Percentiles rank a stretch among this genome's conserved stretches.
Evolutionary conservation across 2,888 invertebrate species (phyloP).

Genomic region (Torymus texanus): DNA sequence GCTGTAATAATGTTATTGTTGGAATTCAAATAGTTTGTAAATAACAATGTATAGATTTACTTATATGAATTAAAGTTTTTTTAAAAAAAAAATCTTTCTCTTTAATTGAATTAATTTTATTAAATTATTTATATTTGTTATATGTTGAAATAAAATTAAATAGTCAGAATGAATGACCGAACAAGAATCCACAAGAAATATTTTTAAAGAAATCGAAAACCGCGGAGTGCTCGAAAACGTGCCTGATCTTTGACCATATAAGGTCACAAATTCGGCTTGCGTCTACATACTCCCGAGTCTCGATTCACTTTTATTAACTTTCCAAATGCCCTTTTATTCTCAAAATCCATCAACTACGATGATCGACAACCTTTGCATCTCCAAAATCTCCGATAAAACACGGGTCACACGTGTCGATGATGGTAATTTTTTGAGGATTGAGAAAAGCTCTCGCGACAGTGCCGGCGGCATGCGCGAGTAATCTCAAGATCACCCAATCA

Average conservation of each 20-base stretch:
- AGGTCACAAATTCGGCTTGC: slow-evolving; percentile 47
- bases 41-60: slow-evolving; percentile 44
- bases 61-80: background rate
- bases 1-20: slow-evolving; percentile 16
- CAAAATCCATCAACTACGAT: too few species aligned
- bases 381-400: too few species aligned
- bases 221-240: slow-evolving; percentile 16
- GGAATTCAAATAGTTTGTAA: slow-evolving; percentile 39
- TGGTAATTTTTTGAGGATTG: too few species aligned
- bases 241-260: slow-evolving; percentile 55
- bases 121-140: background rate
- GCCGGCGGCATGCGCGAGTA: too few species aligned
- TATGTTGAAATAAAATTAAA: too few species aligned
- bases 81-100: slow-evolving; percentile 5
- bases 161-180: too few species aligned
- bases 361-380: too few species aligned
- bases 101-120: slow-evolving; percentile 1
- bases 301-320: too few species aligned
- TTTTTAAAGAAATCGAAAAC: slow-evolving; percentile 1
- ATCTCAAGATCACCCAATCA: slow-evolving; percentile 7
- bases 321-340: too few species aligned
- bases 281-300: background rate
- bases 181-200: too few species aligned
- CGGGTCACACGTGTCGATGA: too few species aligned
- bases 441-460: background rate